Evolutionary conservation across 2,888 invertebrate species (phyloP).

Genomic region (Cataglyphis cursor): DNA sequence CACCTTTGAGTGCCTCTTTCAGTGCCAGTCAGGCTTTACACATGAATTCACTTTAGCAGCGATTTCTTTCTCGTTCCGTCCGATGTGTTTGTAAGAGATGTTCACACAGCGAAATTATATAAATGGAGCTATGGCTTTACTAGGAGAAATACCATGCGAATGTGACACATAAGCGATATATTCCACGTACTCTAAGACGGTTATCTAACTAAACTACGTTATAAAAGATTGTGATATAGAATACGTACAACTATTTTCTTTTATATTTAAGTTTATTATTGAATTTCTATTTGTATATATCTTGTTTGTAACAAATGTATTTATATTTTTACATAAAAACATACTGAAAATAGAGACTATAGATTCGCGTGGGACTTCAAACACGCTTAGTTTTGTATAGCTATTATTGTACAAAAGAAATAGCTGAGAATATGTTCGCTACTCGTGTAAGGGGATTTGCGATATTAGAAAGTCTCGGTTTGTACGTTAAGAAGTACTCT

Average conservation of each 20-base stretch:
- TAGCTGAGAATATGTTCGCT: not conserved
- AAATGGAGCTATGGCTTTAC: not conserved
- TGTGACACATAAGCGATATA: not conserved
- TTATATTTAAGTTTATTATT: not conserved
- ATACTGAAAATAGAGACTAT: not conserved
- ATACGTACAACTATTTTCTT: not conserved
- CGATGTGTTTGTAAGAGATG: constrained; percentile 41
- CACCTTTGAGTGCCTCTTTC: constrained; percentile 72
- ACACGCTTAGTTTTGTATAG: not conserved
- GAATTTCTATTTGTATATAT: not conserved
- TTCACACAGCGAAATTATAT: constrained; percentile 35
- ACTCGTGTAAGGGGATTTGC: constrained; percentile 7
- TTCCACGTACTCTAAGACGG: not conserved
- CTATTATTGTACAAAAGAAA: not conserved
- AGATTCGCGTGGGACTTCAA: not conserved
- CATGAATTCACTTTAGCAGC: constrained; percentile 63
- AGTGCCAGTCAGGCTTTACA: constrained; percentile 61
- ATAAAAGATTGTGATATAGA: not conserved
- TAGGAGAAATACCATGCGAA: not conserved
- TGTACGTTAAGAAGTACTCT: constrained; percentile 32
- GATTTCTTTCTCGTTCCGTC: constrained; percentile 36
- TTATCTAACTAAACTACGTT: not conserved
- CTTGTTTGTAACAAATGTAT: not conserved
- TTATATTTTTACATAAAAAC: not conserved
- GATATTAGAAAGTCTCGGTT: constrained; percentile 23